Conservation (phyloP, 2,888 invertebrate genomes). For the Ectropis crepuscularia region DNA sequence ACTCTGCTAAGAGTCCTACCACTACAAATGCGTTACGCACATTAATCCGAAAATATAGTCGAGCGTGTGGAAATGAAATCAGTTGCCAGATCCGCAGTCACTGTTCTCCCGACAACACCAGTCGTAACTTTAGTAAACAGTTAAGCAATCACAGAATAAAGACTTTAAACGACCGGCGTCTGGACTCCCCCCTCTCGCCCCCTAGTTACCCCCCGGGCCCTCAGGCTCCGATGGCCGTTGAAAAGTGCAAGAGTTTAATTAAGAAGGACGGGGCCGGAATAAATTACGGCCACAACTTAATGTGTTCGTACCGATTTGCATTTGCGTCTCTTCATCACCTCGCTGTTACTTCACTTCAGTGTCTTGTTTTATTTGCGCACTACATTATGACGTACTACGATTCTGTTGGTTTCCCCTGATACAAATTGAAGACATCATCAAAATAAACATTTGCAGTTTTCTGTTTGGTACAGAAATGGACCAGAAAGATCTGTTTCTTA, state of each 20-base stretch:
- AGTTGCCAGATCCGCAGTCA: no score
- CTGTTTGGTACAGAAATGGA: no score
- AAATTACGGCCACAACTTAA: conserved; percentile 56
- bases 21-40: no score
- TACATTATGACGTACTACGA: neutral
- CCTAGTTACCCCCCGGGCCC: neutral
- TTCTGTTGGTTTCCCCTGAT: neutral
- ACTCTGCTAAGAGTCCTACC: no score
- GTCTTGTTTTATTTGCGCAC: neutral
- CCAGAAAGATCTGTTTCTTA: no score
- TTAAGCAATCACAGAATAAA: no score
- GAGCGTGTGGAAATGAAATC: no score
- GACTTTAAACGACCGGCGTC: neutral
- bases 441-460: no score
- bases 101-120: no score
- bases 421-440: no score
- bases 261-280: conserved; percentile 56
- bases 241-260: conserved; percentile 64
- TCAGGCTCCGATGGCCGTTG: conserved; percentile 18
- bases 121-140: no score
- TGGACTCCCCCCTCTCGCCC: neutral
- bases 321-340: conserved; percentile 42
- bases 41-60: no score
- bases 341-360: neutral
- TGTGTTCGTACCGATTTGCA: conserved; percentile 54